Evolutionary conservation across 2,113 vertebrate species (phyloP).

Genomic region (Sitta europaea): DNA sequence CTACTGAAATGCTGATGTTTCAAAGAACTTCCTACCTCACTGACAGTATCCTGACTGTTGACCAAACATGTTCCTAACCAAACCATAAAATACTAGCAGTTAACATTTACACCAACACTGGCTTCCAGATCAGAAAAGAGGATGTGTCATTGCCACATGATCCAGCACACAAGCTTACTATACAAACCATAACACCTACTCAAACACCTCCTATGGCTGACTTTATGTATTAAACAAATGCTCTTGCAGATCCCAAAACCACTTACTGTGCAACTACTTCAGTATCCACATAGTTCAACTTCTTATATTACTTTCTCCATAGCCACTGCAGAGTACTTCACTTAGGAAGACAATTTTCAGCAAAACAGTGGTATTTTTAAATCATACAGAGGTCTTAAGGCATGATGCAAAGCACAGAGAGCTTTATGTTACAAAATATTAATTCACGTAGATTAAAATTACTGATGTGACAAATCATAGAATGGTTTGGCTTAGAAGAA

Average conservation of each 20-base stretch:
- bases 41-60: background rate
- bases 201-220: background rate
- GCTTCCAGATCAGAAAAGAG: background rate
- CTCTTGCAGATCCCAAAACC: background rate
- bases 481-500: background rate
- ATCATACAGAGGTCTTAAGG: background rate
- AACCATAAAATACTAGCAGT: background rate
- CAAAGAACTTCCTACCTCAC: background rate
- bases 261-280: background rate
- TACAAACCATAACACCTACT: background rate
- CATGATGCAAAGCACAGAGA: background rate
- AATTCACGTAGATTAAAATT: background rate
- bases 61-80: background rate
- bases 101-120: background rate
- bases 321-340: background rate
- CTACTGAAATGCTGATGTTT: background rate
- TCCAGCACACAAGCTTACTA: background rate
- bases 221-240: background rate
- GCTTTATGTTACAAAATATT: background rate
- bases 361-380: background rate
- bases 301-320: background rate
- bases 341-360: background rate
- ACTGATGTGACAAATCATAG: background rate
- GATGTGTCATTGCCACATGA: constrained; percentile 40
- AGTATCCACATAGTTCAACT: background rate